Evolutionary conservation across 2,888 invertebrate genomes (phyloP), one percentile per base, ranked within the genome.

Genomic region (Cephus pygmeus): DNA sequence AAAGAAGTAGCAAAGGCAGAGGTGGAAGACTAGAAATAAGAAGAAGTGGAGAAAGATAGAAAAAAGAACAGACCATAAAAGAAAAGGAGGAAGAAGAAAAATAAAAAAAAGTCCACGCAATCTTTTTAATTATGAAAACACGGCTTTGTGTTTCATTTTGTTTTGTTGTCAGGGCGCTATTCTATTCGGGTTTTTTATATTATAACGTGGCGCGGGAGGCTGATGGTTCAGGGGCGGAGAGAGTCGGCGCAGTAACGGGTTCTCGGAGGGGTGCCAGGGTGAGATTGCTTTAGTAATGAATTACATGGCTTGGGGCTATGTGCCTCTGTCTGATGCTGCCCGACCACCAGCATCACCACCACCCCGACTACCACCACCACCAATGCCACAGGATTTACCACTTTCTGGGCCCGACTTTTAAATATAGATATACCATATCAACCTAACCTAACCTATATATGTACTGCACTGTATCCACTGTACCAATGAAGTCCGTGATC

Each of bases 241-340:
- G 83, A 80, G 76, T 75, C 77, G 77, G 74, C 77, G 56, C 56
- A 56, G 56, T 56, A 56, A 56, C 77, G 33, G 78, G 33, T 69
- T 71, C 76, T 73, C 76, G 76, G 76, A 80, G 81, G 83, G 83
- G 83, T 84, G 83, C 81, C 79, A 83, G 80, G 81, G 83, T 83
- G 82, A 84, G 83, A 83, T 85, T 84, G 85, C 86, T 91, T 91
- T 91, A 90, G 91, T 91, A 91, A 91, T 91, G 91, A 91, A 91
- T 91, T 91, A 91, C 91, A 91, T 91, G 91, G 91, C 91, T 89
- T 85, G 87, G 86, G 90, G 90, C 88, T 88, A 86, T 88, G 88
- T 89, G 89, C 88, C 88, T 86, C 86, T 86, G 88, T 89, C 88
- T 89, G 71, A 71, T 87, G 86, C 87, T 85, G 85, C 84, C 84